Evolutionary conservation across 2,888 invertebrate genomes (phyloP), one percentile per base, ranked within the genome.

Genomic region (Calameuta idolon): DNA sequence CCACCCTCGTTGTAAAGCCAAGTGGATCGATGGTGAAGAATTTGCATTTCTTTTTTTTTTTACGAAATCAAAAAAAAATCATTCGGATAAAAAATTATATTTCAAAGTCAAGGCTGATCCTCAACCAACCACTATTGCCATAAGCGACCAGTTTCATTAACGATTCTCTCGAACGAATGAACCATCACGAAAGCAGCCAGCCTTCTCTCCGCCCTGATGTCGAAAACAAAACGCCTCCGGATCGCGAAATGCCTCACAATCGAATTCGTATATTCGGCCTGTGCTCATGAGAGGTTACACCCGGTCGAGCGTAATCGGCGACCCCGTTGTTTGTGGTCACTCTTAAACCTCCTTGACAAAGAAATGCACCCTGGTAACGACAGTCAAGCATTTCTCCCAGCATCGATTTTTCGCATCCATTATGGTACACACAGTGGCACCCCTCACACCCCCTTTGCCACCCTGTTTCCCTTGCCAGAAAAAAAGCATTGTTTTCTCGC

Each of bases 201-300:
- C 90, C 91, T 88, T 82, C 90, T 89, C 87, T 87, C 90, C 91
- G 90, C 90, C 91, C 89, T 85, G 84, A 81, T 85, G 85, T 84
- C 82, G 84, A 90, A 89, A 91, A 91, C 91, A 91, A 91, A 91
- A 91, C 91, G 91, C 91, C 91, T 91, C 85, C 85, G 83, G 87
- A 89, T 86, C 84, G 86, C 85, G 83, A 88, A 88, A 88, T 88
- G 85, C 85, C 82, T 84, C 85, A 87, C 86, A 86, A 89, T 89
- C 85, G 82, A 81, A 77, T 79, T 78, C 84, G 81, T 84, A 85
- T 85, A 75, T 40, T 69, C 69, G 75, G 77, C 79, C 74, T 77
- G 69, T 79, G 75, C 77, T 78, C 77, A 78, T 77, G 82, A 81
- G 74, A 79, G 80, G 83, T 80, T 79, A 83, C 85, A 85, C 83